Evolutionary conservation across 1,140 invertebrate species (phyloP).

Genomic region (Branchinecta lynchi): DNA sequence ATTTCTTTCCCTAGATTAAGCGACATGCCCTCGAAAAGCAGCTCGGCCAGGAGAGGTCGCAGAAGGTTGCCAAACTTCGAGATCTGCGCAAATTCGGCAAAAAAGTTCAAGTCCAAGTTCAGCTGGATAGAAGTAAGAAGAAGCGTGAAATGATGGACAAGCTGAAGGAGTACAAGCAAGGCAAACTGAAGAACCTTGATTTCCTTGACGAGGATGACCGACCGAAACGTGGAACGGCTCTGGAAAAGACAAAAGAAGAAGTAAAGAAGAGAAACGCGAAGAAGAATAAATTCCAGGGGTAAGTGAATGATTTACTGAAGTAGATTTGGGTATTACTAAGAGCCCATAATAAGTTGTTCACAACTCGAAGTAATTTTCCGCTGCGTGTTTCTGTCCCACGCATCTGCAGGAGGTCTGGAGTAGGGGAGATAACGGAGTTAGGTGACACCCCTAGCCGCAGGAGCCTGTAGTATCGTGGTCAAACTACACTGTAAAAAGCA

Average conservation of each 20-base stretch:
- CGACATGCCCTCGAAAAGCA: slow-evolving; percentile 70
- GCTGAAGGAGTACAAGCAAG: slow-evolving; percentile 68
- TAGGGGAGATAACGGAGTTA: too few species aligned
- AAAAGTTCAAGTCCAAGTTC: slow-evolving; percentile 66
- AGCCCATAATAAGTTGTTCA: too few species aligned
- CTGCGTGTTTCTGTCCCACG: too few species aligned
- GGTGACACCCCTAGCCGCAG: too few species aligned
- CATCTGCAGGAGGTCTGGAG: too few species aligned
- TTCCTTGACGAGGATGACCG: slow-evolving; percentile 61
- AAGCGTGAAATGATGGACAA: slow-evolving; percentile 45
- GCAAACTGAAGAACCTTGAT: slow-evolving; percentile 56
- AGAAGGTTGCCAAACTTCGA: slow-evolving; percentile 73
- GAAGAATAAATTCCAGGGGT: slow-evolving; percentile 11
- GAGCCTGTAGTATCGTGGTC: too few species aligned
- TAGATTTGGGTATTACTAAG: too few species aligned
- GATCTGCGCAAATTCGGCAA: slow-evolving; percentile 85
- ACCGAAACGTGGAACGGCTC: slow-evolving; percentile 29
- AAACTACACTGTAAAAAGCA: too few species aligned
- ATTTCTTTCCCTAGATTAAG: slow-evolving; percentile 41
- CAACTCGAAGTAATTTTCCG: too few species aligned
- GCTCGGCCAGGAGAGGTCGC: slow-evolving; percentile 58
- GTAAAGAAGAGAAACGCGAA: slow-evolving; percentile 28
- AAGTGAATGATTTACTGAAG: neutral
- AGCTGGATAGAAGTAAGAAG: slow-evolving; percentile 48
- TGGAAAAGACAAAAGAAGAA: slow-evolving; percentile 31